These are phyloP conservation scores for Scartelaos histophorus DNA, from an alignment of 2,113 vertebrate genomes.

Conservation along the genomic window DNA sequence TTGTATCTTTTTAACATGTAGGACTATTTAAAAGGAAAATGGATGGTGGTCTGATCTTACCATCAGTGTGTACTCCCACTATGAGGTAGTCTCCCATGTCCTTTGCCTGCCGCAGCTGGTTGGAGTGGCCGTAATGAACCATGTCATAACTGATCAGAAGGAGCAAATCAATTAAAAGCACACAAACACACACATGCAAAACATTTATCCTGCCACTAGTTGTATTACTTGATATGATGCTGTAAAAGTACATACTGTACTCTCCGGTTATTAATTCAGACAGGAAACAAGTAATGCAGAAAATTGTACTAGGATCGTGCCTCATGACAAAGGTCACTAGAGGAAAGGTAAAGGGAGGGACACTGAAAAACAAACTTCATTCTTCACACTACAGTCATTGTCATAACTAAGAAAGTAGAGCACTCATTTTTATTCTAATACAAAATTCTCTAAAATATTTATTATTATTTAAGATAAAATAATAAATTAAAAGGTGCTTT, in stretches of 20 bases:
- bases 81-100: constrained; percentile 93
- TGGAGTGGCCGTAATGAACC: constrained; percentile 98
- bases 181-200: background rate
- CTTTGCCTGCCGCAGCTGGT: constrained; percentile 95
- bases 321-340: constrained; percentile 25
- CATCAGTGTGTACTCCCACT: constrained; percentile 93
- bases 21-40: background rate
- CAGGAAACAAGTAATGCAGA: background rate
- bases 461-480: background rate
- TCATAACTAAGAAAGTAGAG: background rate
- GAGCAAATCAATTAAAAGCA: constrained; percentile 17
- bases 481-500: background rate
- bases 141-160: constrained; percentile 89
- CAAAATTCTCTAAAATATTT: background rate
- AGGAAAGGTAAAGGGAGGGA: constrained; percentile 12
- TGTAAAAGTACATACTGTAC: background rate
- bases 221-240: background rate
- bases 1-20: background rate
- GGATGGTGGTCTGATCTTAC: constrained; percentile 63
- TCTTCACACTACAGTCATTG: background rate
- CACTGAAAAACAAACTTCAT: background rate
- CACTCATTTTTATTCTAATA: background rate
- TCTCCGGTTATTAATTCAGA: background rate
- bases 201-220: background rate
- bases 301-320: too few species aligned